These are phyloP conservation scores for Anastrepha ludens DNA, from an alignment of 1,140 invertebrate species.

Conservation along the genomic window DNA sequence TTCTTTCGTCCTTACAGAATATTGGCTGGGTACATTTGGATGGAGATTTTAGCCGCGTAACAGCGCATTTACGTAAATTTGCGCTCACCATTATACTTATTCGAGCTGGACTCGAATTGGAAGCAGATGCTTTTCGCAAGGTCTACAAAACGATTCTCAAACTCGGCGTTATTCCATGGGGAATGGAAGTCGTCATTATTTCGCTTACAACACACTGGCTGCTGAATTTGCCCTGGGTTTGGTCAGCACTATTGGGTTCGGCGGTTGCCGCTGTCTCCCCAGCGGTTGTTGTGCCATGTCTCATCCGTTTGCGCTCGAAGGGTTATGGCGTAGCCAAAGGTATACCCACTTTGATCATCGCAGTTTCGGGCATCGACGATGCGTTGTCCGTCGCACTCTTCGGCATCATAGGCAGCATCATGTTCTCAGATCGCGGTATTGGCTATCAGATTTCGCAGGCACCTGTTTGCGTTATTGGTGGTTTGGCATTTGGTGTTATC, in stretches of 20 bases:
- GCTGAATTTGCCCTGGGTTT: conserved; percentile 89
- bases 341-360: conserved; percentile 96
- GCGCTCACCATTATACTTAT: conserved; percentile 94
- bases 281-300: conserved; percentile 94
- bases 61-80: conserved; percentile 85
- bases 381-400: conserved; percentile 93
- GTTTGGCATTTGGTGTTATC: conserved; percentile 83
- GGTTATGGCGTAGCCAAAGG: conserved; percentile 95
- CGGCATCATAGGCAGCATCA: conserved; percentile 87
- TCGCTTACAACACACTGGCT: conserved; percentile 84
- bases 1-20: conserved; percentile 75
- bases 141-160: conserved; percentile 86
- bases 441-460: conserved; percentile 82
- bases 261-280: conserved; percentile 94
- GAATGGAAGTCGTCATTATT: conserved; percentile 84
- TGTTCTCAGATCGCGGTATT: conserved; percentile 84
- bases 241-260: conserved; percentile 90
- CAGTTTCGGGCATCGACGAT: conserved; percentile 87
- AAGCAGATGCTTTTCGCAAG: conserved; percentile 87
- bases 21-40: conserved; percentile 83
- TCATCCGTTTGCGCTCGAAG: conserved; percentile 87
- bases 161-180: conserved; percentile 90
- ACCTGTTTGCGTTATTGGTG: conserved; percentile 84
- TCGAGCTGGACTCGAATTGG: conserved; percentile 93
- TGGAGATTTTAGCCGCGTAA: conserved; percentile 78